Conservation (phyloP, 2,888 invertebrate genomes). For the Drosophila glabriapex region DNA sequence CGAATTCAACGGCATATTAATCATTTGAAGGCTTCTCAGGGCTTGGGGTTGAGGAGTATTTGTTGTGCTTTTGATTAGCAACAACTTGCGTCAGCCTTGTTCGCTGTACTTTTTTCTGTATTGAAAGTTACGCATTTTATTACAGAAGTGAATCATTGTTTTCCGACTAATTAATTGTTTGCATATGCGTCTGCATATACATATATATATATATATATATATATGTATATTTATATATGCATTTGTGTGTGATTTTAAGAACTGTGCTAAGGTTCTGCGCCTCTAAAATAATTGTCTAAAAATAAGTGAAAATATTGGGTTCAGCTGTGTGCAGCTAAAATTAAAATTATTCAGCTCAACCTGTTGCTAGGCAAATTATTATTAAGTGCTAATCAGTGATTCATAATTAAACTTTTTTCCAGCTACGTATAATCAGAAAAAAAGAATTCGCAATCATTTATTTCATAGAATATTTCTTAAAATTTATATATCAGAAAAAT, state of each 20-base stretch:
- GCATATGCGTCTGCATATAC: not conserved
- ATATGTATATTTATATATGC: conserved; percentile 3
- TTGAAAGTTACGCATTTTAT: conserved; percentile 1
- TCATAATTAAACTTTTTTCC: not conserved
- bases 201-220: not conserved
- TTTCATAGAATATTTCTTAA: not conserved
- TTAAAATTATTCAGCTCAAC: conserved; percentile 20
- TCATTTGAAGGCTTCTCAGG: conserved; percentile 17
- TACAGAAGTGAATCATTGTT: conserved; percentile 18
- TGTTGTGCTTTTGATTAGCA: conserved; percentile 24
- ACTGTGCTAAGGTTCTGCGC: conserved; percentile 32
- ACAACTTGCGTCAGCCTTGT: conserved; percentile 50
- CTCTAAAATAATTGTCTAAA: conserved; percentile 17
- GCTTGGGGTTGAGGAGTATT: not conserved
- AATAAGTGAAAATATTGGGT: conserved; percentile 16
- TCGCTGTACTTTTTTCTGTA: conserved; percentile 23
- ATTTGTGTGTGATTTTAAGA: not conserved
- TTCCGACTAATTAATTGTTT: conserved; percentile 1
- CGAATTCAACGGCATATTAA: conserved; percentile 30
- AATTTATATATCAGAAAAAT: not conserved
- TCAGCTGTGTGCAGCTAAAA: conserved; percentile 19
- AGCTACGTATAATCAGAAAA: not conserved
- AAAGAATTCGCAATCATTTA: not conserved
- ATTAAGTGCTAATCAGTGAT: not conserved
- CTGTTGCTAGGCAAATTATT: conserved; percentile 35